Conservation (phyloP, 1,140 invertebrate genomes). For the honey bee (Apis mellifera) region DNA sequence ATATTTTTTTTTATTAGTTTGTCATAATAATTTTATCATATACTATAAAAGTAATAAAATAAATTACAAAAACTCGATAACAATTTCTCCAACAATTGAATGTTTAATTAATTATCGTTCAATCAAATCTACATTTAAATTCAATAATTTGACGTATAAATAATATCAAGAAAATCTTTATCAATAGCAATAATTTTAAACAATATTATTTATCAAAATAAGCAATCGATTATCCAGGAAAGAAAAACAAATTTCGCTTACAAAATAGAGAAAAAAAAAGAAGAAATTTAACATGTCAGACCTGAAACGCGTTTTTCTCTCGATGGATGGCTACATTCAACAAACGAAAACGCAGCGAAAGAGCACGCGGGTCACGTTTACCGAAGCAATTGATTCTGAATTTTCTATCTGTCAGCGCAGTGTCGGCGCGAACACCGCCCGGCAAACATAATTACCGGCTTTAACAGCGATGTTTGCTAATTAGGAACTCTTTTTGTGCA, state of each 20-base stretch:
- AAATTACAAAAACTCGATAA: background rate
- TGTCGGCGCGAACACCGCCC: slow-evolving; percentile 22
- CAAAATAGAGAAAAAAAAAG: background rate
- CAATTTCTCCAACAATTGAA: background rate
- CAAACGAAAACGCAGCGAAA: background rate
- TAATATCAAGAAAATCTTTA: no score
- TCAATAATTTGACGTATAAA: background rate
- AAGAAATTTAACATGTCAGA: background rate
- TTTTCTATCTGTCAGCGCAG: slow-evolving; percentile 40
- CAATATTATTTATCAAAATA: no score
- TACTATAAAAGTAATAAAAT: no score
- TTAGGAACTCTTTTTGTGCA: slow-evolving; percentile 64
- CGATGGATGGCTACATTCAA: background rate
- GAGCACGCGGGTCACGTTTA: slow-evolving; percentile 13
- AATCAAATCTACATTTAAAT: background rate
- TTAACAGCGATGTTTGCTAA: slow-evolving; percentile 65
- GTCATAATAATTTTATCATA: background rate
- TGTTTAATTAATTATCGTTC: no score
- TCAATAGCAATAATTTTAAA: no score
- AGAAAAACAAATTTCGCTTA: background rate
- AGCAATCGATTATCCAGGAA: background rate
- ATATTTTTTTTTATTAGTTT: background rate
- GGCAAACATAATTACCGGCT: slow-evolving; percentile 65
- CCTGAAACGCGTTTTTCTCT: background rate
- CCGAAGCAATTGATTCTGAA: slow-evolving; percentile 46